These are phyloP conservation scores for Paelopatides confundens DNA, from an alignment of 53 echinoderm and acorn worm genomes.

Conservation along the genomic window DNA sequence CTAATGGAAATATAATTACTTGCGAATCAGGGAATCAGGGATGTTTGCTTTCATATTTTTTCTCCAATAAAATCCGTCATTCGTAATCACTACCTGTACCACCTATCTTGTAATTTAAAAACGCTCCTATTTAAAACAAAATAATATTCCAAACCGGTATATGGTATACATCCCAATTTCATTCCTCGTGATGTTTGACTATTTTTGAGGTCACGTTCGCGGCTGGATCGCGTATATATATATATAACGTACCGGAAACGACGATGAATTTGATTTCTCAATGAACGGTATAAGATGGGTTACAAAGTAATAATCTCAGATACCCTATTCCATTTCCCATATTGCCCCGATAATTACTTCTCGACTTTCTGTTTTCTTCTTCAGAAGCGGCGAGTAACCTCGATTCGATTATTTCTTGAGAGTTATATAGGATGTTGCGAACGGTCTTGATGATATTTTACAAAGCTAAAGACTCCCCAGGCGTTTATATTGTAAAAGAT, in stretches of 20 bases:
- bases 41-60: not conserved
- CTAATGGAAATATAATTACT: not conserved
- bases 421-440: not conserved
- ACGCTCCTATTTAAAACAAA: no score
- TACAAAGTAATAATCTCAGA: slow-evolving; percentile 4
- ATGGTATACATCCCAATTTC: no score
- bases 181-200: no score
- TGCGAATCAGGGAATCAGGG: not conserved
- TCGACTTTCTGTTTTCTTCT: not conserved
- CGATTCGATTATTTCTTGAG: not conserved
- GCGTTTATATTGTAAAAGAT: not conserved
- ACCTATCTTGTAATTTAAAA: no score
- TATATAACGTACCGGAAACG: not conserved
- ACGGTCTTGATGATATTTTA: not conserved
- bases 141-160: no score
- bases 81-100: no score
- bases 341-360: no score
- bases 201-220: no score
- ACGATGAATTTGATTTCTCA: not conserved
- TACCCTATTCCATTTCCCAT: no score
- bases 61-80: not conserved
- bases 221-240: not conserved
- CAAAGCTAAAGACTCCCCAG: not conserved
- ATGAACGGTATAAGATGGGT: not conserved
- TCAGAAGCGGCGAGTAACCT: not conserved